Conservation (phyloP, 2,113 vertebrate species). For the Spermophilus dauricus region DNA sequence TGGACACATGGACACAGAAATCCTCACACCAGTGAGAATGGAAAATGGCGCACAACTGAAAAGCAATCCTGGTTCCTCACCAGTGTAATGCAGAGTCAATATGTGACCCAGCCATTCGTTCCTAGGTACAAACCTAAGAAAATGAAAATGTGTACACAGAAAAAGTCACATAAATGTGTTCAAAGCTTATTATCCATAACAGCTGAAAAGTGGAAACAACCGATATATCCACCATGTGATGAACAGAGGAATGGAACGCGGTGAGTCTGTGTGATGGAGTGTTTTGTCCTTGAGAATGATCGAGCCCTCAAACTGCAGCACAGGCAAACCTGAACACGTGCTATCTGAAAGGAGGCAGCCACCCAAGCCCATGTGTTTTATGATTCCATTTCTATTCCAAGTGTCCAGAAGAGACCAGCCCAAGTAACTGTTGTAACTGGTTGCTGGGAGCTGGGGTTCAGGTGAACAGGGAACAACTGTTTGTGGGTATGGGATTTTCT, state of each 20-base stretch:
- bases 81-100: too few species aligned
- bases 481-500: background rate
- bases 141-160: background rate
- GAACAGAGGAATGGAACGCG: accelerated
- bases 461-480: accelerated
- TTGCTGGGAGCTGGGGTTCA: background rate
- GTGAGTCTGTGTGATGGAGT: accelerated
- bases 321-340: background rate
- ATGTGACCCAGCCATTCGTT: background rate
- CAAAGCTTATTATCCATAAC: background rate
- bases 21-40: accelerated
- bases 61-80: background rate
- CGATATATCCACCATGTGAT: too few species aligned
- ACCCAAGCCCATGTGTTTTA: background rate
- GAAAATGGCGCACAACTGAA: background rate
- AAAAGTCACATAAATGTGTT: background rate
- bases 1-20: background rate
- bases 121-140: background rate
- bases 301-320: accelerated
- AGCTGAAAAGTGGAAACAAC: background rate
- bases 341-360: background rate
- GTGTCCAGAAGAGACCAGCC: background rate
- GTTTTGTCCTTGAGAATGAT: background rate
- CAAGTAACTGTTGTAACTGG: too few species aligned
- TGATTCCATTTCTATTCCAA: background rate